These are phyloP conservation scores for Danio aesculapii DNA, from an alignment of 2,797 vertebrate genomes.

Conservation along the genomic window DNA sequence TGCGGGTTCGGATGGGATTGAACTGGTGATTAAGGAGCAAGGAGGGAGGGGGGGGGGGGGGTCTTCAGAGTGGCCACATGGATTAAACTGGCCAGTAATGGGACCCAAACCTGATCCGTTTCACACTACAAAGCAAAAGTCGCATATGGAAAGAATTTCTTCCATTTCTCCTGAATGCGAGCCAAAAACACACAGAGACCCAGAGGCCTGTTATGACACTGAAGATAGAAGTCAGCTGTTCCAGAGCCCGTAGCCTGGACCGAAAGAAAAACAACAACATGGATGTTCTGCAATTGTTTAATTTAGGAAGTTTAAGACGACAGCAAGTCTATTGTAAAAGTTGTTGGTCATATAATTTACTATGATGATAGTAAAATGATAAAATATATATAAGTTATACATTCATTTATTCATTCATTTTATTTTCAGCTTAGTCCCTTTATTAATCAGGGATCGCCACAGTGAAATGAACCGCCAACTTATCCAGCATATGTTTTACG, in stretches of 20 bases:
- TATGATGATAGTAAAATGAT: no score
- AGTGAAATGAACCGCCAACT: no score
- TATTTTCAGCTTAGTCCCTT: no score
- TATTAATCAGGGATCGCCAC: no score
- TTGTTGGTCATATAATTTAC: background rate
- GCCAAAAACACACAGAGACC: conserved; percentile 51
- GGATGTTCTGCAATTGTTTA: background rate
- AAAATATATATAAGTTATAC: background rate
- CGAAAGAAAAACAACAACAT: background rate
- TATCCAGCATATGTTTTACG: no score
- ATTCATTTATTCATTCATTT: no score
- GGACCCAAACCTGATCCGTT: conserved; percentile 57
- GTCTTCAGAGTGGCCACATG: conserved; percentile 30
- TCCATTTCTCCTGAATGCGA: conserved; percentile 46
- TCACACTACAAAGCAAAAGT: conserved; percentile 65
- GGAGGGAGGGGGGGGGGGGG: background rate
- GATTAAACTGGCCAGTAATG: conserved; percentile 52
- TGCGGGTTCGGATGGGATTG: conserved; percentile 21
- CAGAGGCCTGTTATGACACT: conserved; percentile 59
- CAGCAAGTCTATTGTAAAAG: background rate
- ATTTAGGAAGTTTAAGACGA: background rate
- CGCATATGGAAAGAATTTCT: conserved; percentile 67
- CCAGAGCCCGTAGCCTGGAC: background rate
- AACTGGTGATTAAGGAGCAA: conserved; percentile 35
- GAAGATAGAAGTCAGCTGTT: conserved; percentile 62